Evolutionary conservation across 1,140 invertebrate genomes (phyloP).

Genomic region (Arion vulgaris): DNA sequence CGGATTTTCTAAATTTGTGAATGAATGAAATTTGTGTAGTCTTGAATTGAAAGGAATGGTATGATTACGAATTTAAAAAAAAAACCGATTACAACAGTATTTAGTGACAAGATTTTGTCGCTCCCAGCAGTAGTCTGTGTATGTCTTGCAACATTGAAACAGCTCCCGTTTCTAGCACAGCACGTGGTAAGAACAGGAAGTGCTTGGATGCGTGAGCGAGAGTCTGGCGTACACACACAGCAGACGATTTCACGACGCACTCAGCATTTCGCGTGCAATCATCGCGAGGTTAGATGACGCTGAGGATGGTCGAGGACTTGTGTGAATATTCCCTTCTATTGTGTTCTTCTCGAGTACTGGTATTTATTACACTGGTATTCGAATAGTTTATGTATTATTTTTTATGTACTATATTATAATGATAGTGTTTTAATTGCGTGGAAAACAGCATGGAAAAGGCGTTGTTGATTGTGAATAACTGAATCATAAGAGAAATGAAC

Average conservation of each 20-base stretch:
- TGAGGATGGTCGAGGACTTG: background rate
- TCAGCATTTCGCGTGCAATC: background rate
- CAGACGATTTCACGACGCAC: background rate
- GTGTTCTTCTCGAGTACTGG: background rate
- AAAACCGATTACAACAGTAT: too few species aligned
- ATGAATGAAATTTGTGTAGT: too few species aligned
- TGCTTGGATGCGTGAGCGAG: background rate
- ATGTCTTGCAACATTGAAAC: too few species aligned
- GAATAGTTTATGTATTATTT: background rate
- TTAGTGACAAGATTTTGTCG: too few species aligned
- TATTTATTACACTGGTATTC: background rate
- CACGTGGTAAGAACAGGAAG: background rate
- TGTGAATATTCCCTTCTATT: background rate
- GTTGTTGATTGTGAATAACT: too few species aligned
- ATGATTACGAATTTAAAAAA: too few species aligned
- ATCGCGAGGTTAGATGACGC: background rate
- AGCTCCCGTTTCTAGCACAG: background rate
- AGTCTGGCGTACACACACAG: background rate
- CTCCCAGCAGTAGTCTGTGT: too few species aligned
- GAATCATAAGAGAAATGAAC: too few species aligned
- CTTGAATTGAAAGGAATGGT: too few species aligned
- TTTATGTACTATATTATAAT: background rate
- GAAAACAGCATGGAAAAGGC: too few species aligned
- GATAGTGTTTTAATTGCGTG: too few species aligned
- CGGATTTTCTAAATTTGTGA: too few species aligned